Percentiles rank a stretch among this genome's conserved stretches.
Evolutionary conservation across 2,797 vertebrate species (phyloP).

Genomic region (Arrhamphus sclerolepis): DNA sequence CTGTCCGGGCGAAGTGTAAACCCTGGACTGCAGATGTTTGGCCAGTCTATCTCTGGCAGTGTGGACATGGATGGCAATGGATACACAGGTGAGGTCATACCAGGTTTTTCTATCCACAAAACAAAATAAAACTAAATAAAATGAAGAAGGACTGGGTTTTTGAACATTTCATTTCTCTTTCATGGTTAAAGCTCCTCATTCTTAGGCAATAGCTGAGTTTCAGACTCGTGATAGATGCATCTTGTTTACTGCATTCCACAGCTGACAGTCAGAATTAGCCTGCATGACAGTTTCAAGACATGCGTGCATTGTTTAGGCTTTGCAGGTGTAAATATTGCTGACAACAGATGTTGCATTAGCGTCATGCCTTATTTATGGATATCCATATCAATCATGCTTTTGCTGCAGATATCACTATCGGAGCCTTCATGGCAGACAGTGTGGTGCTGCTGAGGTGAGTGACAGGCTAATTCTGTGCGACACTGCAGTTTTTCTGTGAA

Average conservation of each 20-base stretch:
- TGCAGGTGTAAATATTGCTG: slow-evolving; percentile 51
- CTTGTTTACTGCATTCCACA: slow-evolving; percentile 82
- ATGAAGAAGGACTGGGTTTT: slow-evolving; percentile 3
- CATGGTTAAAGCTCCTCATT: slow-evolving; percentile 16
- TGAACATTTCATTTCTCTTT: slow-evolving; percentile 16
- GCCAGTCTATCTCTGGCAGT: slow-evolving; percentile 95
- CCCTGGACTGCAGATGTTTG: slow-evolving; percentile 92
- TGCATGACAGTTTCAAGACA: slow-evolving; percentile 38
- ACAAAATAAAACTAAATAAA: slow-evolving; percentile 14
- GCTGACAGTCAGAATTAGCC: slow-evolving; percentile 51
- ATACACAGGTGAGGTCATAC: slow-evolving; percentile 86
- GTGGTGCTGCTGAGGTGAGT: slow-evolving; percentile 95
- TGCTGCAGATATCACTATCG: slow-evolving; percentile 92
- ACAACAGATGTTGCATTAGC: slow-evolving; percentile 27
- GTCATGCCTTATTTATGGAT: slow-evolving; percentile 12
- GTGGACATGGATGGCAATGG: slow-evolving; percentile 98
- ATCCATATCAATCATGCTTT: slow-evolving; percentile 42
- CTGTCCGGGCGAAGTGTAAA: slow-evolving; percentile 87
- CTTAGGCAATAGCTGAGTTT: slow-evolving; percentile 18
- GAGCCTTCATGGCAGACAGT: slow-evolving; percentile 94
- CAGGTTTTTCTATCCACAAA: slow-evolving; percentile 2
- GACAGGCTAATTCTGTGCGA: neutral
- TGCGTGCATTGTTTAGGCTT: slow-evolving; percentile 61
- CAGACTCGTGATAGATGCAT: slow-evolving; percentile 69
- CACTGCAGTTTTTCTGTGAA: neutral